A percentile compares a stretch with the other conserved stretches of the same genome.
These are phyloP conservation scores for Drosophila multiciliata DNA, from an alignment of 2,888 invertebrate genomes.

Conservation along the genomic window DNA sequence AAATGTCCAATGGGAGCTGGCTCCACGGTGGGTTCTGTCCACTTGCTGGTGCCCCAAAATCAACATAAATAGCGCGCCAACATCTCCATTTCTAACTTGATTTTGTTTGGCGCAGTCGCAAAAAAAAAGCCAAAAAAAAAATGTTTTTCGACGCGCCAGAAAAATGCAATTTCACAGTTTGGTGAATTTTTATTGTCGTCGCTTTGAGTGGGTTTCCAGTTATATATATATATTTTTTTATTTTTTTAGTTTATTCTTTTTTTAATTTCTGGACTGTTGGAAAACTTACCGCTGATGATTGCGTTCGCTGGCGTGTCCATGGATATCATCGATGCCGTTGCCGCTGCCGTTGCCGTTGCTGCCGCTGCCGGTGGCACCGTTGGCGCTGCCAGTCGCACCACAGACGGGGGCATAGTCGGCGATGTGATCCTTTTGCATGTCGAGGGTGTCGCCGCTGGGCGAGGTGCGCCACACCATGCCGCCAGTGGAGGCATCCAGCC, in stretches of 20 bases:
- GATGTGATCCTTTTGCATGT: constrained; percentile 85
- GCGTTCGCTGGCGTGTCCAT: constrained; percentile 73
- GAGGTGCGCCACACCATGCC: constrained; percentile 85
- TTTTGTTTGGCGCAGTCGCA: constrained; percentile 51
- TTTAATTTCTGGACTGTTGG: constrained; percentile 28
- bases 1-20: constrained; percentile 27
- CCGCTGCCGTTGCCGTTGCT: constrained; percentile 39
- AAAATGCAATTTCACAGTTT: constrained; percentile 82
- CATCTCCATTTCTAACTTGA: constrained; percentile 81
- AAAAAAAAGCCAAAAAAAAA: constrained; percentile 22
- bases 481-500: constrained; percentile 84
- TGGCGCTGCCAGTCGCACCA: constrained; percentile 69
- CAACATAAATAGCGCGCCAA: constrained; percentile 78
- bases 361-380: constrained; percentile 55
- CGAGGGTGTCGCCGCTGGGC: constrained; percentile 82
- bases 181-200: constrained; percentile 81
- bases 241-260: constrained; percentile 8
- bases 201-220: constrained; percentile 67
- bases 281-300: constrained; percentile 82
- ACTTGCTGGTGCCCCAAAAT: constrained; percentile 62
- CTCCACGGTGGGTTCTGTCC: constrained; percentile 36
- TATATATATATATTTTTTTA: constrained; percentile 12
- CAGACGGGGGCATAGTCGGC: constrained; percentile 85
- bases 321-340: constrained; percentile 69
- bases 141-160: constrained; percentile 69